Base-by-base conservation (phyloP, 2,113 vertebrate species). In the Poecilia latipinna region DNA sequence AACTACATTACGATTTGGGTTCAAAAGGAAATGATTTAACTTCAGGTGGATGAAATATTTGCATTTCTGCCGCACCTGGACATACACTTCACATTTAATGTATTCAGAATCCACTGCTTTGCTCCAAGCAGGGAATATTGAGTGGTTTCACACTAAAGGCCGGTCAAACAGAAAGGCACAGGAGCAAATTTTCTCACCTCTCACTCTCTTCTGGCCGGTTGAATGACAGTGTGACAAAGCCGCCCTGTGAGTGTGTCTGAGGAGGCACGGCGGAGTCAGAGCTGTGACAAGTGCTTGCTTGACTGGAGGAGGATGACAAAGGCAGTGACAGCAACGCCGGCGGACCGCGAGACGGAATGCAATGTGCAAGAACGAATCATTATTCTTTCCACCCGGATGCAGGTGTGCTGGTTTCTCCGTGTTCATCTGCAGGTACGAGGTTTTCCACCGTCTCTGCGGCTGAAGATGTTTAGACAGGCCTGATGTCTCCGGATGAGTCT, bases 21-120 rank as follows among this genome's bases (percentile, higher is more conserved):
- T 86, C 86, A 86, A 80, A 61, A 62, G 82, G 75, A 84, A 91
- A 84, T 86, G 29, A 91, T 91, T 82, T 83, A 67, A 88, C 83
- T 85, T 87, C 73, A 81, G 77, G 77, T 77, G 35, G 39, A 79
- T 74, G 71, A 80, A 77, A 71, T 76, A 86, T 87, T 84, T 87
- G 86, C 83, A 89, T 90, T 88, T 91, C 75, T 78, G 79, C 80
- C 84, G 68, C 70, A 75, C 83, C 77, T 79, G 72, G 84, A 78
- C 85, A 84, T 65, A 28, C 76, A 86, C 84, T 72, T 75, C 35
- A 22, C 51, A 70, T 79, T 78, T 74, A 88, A 90, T 89, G 75
- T 82, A 86, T 90, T 90, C 82, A 79, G 75, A 72, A 67, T 85
- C 72, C 74, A 68, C 75, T 86, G 84, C 72, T 85, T 65, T 3